These are phyloP conservation scores for Dorcus parallelipipedus DNA, from an alignment of 2,888 invertebrate genomes.

Conservation along the genomic window DNA sequence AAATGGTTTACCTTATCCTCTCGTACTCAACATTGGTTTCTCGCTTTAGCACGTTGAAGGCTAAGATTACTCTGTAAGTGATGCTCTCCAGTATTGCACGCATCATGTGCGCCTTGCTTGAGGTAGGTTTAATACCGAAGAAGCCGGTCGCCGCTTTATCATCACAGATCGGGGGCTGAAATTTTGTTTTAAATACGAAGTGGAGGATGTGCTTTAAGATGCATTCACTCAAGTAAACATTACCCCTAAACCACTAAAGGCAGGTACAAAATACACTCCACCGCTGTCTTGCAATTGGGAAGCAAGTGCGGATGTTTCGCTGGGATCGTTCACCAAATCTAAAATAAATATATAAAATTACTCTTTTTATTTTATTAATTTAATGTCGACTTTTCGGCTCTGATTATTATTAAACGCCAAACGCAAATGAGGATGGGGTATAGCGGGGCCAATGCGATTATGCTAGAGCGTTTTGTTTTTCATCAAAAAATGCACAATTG, in stretches of 20 bases:
- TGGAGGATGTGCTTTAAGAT: too few relatives aligned
- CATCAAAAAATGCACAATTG: too few relatives aligned
- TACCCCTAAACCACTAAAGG: conserved; percentile 85
- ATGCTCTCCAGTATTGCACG: conserved; percentile 84
- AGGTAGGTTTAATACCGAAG: conserved; percentile 71
- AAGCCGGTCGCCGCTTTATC: conserved; percentile 80
- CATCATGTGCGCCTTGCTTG: conserved; percentile 73
- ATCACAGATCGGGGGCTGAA: conserved; percentile 86
- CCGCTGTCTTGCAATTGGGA: conserved; percentile 65
- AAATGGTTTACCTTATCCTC: conserved; percentile 28
- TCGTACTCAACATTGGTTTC: conserved; percentile 51
- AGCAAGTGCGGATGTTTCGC: conserved; percentile 67
- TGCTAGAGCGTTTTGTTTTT: too few relatives aligned
- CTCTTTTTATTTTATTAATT: too few relatives aligned
- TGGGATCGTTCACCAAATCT: conserved; percentile 64
- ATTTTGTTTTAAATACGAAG: conserved; percentile 2
- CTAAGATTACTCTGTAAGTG: conserved; percentile 75
- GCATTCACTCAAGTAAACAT: conserved; percentile 18
- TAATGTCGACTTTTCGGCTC: too few relatives aligned
- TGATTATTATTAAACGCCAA: too few relatives aligned
- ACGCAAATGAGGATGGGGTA: too few relatives aligned
- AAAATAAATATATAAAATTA: conserved; percentile 8
- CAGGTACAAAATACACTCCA: conserved; percentile 84
- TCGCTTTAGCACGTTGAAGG: conserved; percentile 67
- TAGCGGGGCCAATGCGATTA: too few relatives aligned